Evolutionary conservation across 2,113 vertebrate species (phyloP).

Genomic region (Picathartes gymnocephalus): DNA sequence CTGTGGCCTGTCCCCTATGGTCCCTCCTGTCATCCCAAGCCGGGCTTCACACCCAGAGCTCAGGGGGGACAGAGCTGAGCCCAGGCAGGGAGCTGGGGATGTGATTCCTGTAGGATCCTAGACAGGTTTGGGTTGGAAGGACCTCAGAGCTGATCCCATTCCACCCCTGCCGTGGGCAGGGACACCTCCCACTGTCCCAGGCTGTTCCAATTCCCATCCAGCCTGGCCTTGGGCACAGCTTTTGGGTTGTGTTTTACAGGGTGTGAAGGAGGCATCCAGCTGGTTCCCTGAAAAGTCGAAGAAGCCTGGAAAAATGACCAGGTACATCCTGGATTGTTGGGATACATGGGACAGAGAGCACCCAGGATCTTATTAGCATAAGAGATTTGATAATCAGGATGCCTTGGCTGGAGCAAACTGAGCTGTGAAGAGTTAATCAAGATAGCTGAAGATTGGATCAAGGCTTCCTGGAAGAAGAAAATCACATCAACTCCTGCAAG

Average conservation of each 20-base stretch:
- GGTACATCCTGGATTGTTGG: accelerated
- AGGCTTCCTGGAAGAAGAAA: no score
- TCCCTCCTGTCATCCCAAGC: background rate
- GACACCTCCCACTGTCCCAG: background rate
- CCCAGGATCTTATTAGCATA: no score
- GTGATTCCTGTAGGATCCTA: background rate
- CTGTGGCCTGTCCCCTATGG: background rate
- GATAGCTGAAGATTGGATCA: no score
- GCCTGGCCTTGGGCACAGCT: background rate
- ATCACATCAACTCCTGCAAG: no score
- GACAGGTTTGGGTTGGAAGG: background rate
- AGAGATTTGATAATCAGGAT: no score
- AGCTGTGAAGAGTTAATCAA: no score
- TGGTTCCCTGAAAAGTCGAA: background rate
- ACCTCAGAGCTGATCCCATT: background rate
- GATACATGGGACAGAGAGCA: no score
- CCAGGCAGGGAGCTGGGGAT: background rate
- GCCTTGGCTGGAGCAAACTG: no score
- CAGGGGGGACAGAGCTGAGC: accelerated
- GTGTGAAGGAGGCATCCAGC: background rate
- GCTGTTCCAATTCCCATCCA: background rate
- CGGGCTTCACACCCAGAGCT: background rate
- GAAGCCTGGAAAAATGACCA: background rate
- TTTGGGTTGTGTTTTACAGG: background rate
- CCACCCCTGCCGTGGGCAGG: background rate